Conservation (phyloP, 2,888 invertebrate species). For the Idaea straminata region DNA sequence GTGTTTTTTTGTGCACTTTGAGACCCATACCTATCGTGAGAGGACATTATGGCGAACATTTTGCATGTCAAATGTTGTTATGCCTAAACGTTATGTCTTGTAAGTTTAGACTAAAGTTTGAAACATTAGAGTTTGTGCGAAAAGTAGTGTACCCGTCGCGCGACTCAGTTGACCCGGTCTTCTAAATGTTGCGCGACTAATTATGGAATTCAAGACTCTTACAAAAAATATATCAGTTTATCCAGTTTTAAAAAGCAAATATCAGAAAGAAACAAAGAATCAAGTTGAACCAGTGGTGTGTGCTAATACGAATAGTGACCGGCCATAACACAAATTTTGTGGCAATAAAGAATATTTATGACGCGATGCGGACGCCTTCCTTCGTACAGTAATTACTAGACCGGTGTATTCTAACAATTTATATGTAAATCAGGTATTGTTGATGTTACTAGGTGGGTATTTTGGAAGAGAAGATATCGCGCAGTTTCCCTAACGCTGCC, state of each 20-base stretch:
- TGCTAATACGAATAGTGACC: conserved; percentile 32
- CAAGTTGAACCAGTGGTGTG: conserved; percentile 12
- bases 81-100: too few relatives aligned
- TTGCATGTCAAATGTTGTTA: too few relatives aligned
- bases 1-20: too few relatives aligned
- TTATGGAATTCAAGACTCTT: too few relatives aligned
- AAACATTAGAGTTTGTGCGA: too few relatives aligned
- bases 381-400: conserved; percentile 54
- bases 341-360: conserved; percentile 68
- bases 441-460: conserved; percentile 7
- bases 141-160: too few relatives aligned
- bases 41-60: too few relatives aligned
- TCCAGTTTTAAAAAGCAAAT: not conserved
- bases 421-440: conserved; percentile 57
- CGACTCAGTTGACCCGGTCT: too few relatives aligned
- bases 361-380: conserved; percentile 40
- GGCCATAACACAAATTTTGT: conserved; percentile 55
- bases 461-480: not conserved
- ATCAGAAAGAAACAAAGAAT: not conserved
- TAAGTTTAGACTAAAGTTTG: too few relatives aligned
- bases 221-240: too few relatives aligned
- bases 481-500: not conserved
- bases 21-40: too few relatives aligned
- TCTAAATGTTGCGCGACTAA: too few relatives aligned
- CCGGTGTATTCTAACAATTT: conserved; percentile 56